Conservation (phyloP, 1,140 invertebrate species). For the Lepidurus couesii region DNA sequence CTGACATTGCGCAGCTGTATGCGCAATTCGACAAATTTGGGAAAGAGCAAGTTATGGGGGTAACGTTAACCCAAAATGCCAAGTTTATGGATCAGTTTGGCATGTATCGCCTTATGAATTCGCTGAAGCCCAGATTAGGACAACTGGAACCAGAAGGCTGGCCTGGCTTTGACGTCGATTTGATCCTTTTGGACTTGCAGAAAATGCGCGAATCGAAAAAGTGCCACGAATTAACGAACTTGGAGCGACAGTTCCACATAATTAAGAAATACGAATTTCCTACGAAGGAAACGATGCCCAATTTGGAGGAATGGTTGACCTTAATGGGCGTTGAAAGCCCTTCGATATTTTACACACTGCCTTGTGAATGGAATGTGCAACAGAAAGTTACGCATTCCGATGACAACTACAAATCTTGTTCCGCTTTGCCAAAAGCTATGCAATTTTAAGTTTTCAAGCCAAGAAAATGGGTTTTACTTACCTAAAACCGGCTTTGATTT, state of each 20-base stretch:
- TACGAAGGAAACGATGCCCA: conserved; percentile 29
- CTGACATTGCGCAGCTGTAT: conserved; percentile 35
- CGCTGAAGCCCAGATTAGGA: conserved; percentile 32
- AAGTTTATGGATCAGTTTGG: conserved; percentile 36
- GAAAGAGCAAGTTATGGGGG: conserved; percentile 33
- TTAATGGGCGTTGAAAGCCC: conserved; percentile 35
- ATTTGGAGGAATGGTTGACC: conserved; percentile 37
- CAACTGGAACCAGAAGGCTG: conserved; percentile 33
- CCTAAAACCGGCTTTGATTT: conserved; percentile 91
- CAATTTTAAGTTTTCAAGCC: conserved; percentile 12
- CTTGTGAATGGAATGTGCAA: conserved; percentile 38
- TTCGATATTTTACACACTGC: conserved; percentile 36
- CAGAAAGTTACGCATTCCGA: conserved; percentile 24
- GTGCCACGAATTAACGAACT: conserved; percentile 33
- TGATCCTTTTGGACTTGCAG: conserved; percentile 36
- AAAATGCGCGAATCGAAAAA: conserved; percentile 34
- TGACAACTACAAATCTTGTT: conserved; percentile 29
- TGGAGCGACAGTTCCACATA: conserved; percentile 32
- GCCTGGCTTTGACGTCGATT: conserved; percentile 36
- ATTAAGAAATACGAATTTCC: conserved; percentile 37
- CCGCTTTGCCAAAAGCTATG: conserved; percentile 36
- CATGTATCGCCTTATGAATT: conserved; percentile 32
- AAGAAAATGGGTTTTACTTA: conserved; percentile 38
- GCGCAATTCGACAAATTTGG: conserved; percentile 34
- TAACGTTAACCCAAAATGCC: conserved; percentile 31